phyloP scores from a whole-genome alignment of 1,140 invertebrate genomes.

The Rhagoletis zephyria region DNA sequence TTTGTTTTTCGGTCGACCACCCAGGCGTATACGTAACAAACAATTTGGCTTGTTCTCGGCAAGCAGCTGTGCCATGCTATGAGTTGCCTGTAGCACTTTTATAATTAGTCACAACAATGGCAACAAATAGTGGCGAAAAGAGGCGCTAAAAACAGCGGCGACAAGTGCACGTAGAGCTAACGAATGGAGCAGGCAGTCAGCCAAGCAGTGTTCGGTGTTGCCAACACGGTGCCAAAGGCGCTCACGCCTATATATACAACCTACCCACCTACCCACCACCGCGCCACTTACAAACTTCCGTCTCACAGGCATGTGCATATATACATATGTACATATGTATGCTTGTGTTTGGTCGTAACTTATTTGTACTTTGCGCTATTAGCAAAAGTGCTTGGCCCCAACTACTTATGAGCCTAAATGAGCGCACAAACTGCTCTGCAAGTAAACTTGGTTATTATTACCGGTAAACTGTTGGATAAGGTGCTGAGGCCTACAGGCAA shows the following conservation, averaged over 20 bases:
- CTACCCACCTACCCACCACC: neutral
- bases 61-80: neutral
- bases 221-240: neutral
- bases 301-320: neutral
- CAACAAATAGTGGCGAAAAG: slow-evolving; percentile 19
- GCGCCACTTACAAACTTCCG: neutral
- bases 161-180: neutral
- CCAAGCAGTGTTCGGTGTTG: neutral
- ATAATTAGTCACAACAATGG: slow-evolving; percentile 42
- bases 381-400: slow-evolving; percentile 37
- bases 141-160: neutral
- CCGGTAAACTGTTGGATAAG: slow-evolving; percentile 25
- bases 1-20: neutral
- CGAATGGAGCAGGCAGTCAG: neutral
- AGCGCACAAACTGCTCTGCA: neutral
- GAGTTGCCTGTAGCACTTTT: slow-evolving; percentile 27
- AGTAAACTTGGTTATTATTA: slow-evolving; percentile 35
- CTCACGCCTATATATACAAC: neutral
- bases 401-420: slow-evolving; percentile 50
- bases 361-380: slow-evolving; percentile 25
- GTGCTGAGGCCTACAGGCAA: slow-evolving; percentile 16
- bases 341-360: neutral
- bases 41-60: neutral
- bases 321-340: neutral
- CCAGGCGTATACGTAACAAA: slow-evolving; percentile 32